phyloP scores from a whole-genome alignment of 30 jellyfish, hydroid and myxozoan species.

The Catostylus mosaicus region DNA sequence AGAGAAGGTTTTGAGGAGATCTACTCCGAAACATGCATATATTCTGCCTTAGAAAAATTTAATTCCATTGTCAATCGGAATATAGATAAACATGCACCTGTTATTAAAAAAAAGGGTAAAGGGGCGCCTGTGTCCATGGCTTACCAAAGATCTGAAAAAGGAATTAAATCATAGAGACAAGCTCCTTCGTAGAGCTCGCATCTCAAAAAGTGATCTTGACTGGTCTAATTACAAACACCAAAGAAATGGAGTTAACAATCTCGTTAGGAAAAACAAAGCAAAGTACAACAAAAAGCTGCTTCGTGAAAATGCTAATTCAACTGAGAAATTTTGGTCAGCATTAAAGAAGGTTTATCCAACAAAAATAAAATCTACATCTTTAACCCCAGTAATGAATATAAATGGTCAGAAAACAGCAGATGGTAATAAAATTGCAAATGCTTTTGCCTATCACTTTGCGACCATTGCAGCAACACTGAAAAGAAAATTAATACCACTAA shows the following conservation, averaged over 20 bases:
- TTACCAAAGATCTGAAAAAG: constrained; percentile 49
- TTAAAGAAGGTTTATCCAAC: constrained; percentile 19
- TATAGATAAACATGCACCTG: constrained; percentile 66
- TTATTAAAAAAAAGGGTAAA: constrained; percentile 31
- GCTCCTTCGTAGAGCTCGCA: constrained; percentile 68
- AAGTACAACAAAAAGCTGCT: constrained; percentile 36
- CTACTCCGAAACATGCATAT: constrained; percentile 29
- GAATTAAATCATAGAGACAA: constrained; percentile 66
- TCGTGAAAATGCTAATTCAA: constrained; percentile 29
- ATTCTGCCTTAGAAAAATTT: constrained; percentile 48
- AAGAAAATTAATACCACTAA: constrained; percentile 27
- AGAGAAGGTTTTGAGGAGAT: constrained; percentile 34
- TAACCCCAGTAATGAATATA: constrained; percentile 3
- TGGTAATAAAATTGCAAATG: constrained; percentile 33
- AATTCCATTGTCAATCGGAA: constrained; percentile 22
- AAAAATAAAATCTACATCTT: background rate
- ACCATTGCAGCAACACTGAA: constrained; percentile 35
- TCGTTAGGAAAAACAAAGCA: constrained; percentile 27
- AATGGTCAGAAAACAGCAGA: constrained; percentile 31
- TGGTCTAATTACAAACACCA: constrained; percentile 6
- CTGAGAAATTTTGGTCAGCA: constrained; percentile 44
- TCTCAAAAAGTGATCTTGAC: background rate
- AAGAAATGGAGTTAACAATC: constrained; percentile 35
- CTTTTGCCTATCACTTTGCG: constrained; percentile 47
- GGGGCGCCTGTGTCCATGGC: constrained; percentile 77